Base-by-base conservation (phyloP, 2,797 vertebrate genomes). In the Tenualosa thibaudeaui region DNA sequence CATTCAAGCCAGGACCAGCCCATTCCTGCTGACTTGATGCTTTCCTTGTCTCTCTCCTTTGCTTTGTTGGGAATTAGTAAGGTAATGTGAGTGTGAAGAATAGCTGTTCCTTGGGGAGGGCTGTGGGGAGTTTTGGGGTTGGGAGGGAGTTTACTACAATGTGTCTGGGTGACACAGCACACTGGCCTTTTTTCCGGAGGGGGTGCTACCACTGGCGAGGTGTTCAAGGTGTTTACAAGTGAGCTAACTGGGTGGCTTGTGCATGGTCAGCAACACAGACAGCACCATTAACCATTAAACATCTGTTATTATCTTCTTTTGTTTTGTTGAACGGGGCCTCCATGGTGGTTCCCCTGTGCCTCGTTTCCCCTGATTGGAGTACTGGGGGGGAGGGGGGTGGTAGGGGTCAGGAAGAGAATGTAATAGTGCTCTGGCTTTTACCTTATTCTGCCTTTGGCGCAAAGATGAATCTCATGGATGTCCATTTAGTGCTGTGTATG, bases 11-110 rank as follows among this genome's bases (percentile, higher is more conserved):
- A 54, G 81, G 87, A 91, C 87, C 91, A 89, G 91, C 90, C 85
- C 87, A 86, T 88, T 94, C 91, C 89, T 93, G 93, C 93, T 94
- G 92, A 93, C 93, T 90, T 86, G 85, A 91, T 91, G 50, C 86
- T 93, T 90, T 86, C 56, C 91, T 90, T 94, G 92, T 93, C 90
- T 93, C 88, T 86, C 90, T 86, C 89, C 82, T 46, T 43, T 78
- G 89, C 92, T 91, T 92, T 88, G 90, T 84, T 86, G 88, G 88
- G 87, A 92, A 90, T 90, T 90, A 87, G 92, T 89, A 90, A 92
- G 87, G 91, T 90, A 91, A 90, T 91, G 88, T 89, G 89, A 83
- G 89, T 90, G 90, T 86, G 89, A 90, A 88, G 90, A 89, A 91
- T 90, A 89, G 89, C 86, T 86, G 84, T 87, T 88, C 86, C 81